phyloP scores from a whole-genome alignment of 2,888 invertebrate genomes.

The Calameuta idolon region DNA sequence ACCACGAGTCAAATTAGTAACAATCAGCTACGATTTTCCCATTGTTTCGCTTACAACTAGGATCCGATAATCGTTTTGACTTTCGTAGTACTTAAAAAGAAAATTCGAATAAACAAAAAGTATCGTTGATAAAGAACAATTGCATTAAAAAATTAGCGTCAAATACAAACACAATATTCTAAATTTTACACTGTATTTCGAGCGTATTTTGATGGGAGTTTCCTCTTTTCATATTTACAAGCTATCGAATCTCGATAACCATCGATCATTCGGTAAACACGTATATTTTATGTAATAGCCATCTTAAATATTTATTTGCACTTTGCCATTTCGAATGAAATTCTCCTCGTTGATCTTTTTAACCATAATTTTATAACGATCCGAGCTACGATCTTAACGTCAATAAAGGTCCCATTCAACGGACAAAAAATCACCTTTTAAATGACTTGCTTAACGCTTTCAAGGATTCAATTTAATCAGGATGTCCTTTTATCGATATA shows the following conservation, averaged over 20 bases:
- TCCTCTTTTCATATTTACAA: background rate
- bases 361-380: background rate
- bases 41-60: background rate
- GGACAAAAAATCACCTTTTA: background rate
- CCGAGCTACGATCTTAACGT: background rate
- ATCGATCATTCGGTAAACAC: conserved; percentile 1
- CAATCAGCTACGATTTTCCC: background rate
- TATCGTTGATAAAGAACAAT: background rate
- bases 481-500: conserved; percentile 38
- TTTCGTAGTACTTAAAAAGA: background rate
- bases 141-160: background rate
- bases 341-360: background rate
- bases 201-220: conserved; percentile 24
- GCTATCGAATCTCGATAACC: background rate
- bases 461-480: conserved; percentile 2
- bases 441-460: background rate
- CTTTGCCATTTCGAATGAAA: conserved; percentile 7
- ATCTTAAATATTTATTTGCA: conserved; percentile 29
- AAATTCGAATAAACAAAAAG: background rate
- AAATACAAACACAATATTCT: conserved; percentile 9
- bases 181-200: conserved; percentile 30
- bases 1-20: background rate
- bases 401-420: background rate
- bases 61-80: background rate
- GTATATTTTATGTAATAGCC: conserved; percentile 24